Conservation (phyloP, 2,888 invertebrate species). For the Perithous albicinctus region DNA sequence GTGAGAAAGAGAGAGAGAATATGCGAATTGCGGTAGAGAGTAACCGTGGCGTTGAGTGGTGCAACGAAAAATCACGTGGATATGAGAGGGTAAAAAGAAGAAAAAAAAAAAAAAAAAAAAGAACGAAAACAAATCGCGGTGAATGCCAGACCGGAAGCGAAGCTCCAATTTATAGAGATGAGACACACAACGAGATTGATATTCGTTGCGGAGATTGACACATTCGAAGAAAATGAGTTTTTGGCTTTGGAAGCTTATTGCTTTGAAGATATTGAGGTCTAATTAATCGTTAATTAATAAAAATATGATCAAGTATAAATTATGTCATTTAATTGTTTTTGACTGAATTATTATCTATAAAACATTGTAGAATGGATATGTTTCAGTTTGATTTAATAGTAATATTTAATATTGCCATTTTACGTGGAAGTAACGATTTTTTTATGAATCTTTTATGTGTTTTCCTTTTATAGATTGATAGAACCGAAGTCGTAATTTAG, state of each 20-base stretch:
- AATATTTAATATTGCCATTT: no score
- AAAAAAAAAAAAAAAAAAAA: slow-evolving; percentile 37
- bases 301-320: no score
- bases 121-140: slow-evolving; percentile 20
- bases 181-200: not conserved
- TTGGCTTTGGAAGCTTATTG: not conserved
- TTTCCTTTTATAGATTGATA: not conserved
- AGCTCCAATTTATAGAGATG: slow-evolving; percentile 12
- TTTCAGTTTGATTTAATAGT: no score
- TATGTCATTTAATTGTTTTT: no score
- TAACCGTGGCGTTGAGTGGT: slow-evolving; percentile 73
- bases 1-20: slow-evolving; percentile 40
- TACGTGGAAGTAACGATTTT: not conserved
- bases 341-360: no score
- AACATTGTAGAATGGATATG: no score
- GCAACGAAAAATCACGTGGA: slow-evolving; percentile 60
- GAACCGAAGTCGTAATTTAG: not conserved
- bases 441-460: not conserved
- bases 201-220: not conserved
- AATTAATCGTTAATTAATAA: not conserved
- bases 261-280: not conserved
- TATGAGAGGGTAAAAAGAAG: slow-evolving; percentile 35
- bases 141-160: slow-evolving; percentile 68
- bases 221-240: not conserved
- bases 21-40: slow-evolving; percentile 80